A percentile compares a stretch with the other conserved stretches of the same genome.
Conservation (phyloP, 2,113 vertebrate genomes). For the Pluvianellus socialis region DNA sequence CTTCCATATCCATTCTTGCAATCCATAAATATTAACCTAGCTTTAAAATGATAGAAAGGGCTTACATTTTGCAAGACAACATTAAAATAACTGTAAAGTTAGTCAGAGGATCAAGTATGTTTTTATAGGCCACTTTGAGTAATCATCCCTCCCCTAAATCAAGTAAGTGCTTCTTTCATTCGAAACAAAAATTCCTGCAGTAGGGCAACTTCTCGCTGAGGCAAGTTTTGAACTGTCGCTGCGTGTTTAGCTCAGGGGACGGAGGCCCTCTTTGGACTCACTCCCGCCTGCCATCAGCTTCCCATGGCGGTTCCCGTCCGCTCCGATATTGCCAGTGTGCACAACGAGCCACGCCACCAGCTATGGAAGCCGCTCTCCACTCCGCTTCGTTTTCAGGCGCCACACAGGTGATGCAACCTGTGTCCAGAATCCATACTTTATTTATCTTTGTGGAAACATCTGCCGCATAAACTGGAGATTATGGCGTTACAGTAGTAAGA, state of each 20-base stretch:
- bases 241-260: neutral
- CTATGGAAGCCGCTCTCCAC: neutral
- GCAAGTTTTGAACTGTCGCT: slow-evolving; percentile 5
- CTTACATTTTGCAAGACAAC: neutral
- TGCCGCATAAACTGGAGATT: neutral
- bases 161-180: neutral
- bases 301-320: neutral
- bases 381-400: neutral
- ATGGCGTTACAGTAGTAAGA: neutral
- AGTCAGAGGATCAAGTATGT: neutral
- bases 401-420: neutral
- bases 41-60: neutral
- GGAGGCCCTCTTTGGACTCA: neutral
- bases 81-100: neutral
- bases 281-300: neutral
- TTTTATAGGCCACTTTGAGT: neutral
- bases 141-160: neutral
- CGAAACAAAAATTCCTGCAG: neutral
- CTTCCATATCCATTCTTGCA: neutral
- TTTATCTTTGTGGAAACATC: neutral
- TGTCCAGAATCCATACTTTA: neutral
- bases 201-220: neutral
- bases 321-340: neutral
- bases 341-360: neutral
- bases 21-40: slow-evolving; percentile 3